These are phyloP conservation scores for Eremobia ochroleuca DNA, from an alignment of 2,888 invertebrate species.

Conservation along the genomic window DNA sequence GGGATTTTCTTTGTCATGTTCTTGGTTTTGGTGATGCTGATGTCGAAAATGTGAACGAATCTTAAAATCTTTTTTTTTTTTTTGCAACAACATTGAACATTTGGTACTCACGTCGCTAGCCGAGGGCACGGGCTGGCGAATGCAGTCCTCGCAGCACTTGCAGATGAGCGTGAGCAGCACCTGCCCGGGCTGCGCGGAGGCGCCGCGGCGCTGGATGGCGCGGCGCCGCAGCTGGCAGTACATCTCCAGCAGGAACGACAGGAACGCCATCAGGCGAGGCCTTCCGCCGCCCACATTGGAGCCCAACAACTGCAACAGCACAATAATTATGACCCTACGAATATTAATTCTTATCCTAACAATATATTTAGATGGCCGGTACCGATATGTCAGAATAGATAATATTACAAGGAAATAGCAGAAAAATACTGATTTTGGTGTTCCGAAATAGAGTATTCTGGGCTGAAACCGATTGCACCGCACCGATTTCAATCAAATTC, in stretches of 20 bases:
- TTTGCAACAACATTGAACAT: not conserved
- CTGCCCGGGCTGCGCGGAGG: slow-evolving; percentile 91
- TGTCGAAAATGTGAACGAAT: not conserved
- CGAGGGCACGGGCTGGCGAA: slow-evolving; percentile 95
- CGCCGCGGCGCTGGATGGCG: slow-evolving; percentile 91
- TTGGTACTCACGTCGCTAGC: slow-evolving; percentile 94
- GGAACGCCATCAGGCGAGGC: slow-evolving; percentile 95
- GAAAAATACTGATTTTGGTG: not conserved
- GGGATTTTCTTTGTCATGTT: not conserved
- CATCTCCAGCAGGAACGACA: slow-evolving; percentile 97
- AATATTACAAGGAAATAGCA: not conserved
- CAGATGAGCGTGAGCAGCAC: slow-evolving; percentile 95
- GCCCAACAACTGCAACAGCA: slow-evolving; percentile 85
- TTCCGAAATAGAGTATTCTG: not conserved
- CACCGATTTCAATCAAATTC: no score
- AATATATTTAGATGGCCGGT: not conserved
- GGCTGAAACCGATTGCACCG: no score
- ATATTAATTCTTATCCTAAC: no score
- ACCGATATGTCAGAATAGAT: not conserved
- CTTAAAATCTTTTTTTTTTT: not conserved
- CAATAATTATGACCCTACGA: not conserved
- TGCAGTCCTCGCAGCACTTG: slow-evolving; percentile 97
- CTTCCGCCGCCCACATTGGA: slow-evolving; percentile 91
- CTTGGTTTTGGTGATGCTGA: not conserved
- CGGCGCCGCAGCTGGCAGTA: slow-evolving; percentile 96